A percentile compares a stretch with the other conserved stretches of the same genome.
phyloP scores from a whole-genome alignment of 2,113 vertebrate genomes.

The Agelaius tricolor region DNA sequence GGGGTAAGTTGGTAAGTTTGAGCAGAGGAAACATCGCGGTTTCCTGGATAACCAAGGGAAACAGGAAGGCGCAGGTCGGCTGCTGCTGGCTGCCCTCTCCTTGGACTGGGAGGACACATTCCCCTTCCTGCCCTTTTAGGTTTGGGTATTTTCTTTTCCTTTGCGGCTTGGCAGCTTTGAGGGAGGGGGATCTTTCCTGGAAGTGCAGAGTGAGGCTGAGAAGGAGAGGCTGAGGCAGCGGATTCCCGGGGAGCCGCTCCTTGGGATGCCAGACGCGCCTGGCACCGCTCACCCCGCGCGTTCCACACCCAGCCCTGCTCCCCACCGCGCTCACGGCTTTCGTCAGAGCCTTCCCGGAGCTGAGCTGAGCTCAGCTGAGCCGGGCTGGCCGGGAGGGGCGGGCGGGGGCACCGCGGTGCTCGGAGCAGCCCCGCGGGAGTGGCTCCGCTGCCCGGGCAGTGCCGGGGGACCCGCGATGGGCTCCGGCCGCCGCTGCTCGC shows the following conservation, averaged over 20 bases:
- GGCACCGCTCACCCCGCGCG: accelerated
- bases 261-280: accelerated
- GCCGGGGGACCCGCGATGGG: background rate
- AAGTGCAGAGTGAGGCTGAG: accelerated
- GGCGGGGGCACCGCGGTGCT: background rate
- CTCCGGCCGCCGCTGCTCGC: background rate
- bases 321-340: background rate
- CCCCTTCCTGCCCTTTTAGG: accelerated
- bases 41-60: background rate
- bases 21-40: background rate
- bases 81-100: background rate
- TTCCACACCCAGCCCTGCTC: background rate
- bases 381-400: background rate
- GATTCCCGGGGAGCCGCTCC: accelerated
- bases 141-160: background rate
- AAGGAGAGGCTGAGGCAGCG: accelerated
- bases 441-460: background rate
- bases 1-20: background rate
- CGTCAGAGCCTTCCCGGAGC: background rate
- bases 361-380: background rate
- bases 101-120: accelerated
- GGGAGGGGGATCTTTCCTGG: accelerated
- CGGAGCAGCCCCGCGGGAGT: background rate
- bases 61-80: background rate
- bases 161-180: background rate